phyloP scores from a whole-genome alignment of 2,888 invertebrate genomes.

The Limnephilus rhombicus region DNA sequence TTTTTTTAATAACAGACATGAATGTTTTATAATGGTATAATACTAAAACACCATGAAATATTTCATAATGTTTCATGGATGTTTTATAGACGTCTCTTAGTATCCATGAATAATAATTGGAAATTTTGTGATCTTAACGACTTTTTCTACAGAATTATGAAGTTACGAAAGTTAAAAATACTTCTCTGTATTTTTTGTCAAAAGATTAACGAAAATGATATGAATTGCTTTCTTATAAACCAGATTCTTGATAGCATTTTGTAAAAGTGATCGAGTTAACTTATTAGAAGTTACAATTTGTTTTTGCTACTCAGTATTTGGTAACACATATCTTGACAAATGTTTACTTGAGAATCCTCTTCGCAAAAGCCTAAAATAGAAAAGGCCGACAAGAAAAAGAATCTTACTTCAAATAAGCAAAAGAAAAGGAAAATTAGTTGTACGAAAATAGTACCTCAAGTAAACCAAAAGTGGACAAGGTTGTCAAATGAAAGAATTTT shows the following conservation, averaged over 20 bases:
- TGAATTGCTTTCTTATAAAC: not conserved
- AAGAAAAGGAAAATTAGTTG: not conserved
- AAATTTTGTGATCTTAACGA: not conserved
- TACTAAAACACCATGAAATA: not conserved
- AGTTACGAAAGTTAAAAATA: not conserved
- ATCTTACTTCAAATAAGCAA: not conserved
- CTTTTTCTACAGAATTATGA: not conserved
- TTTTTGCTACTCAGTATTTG: not conserved
- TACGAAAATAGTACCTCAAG: not conserved
- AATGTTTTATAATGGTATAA: not conserved
- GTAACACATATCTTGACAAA: not conserved
- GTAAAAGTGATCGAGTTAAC: not conserved
- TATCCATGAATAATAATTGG: not conserved
- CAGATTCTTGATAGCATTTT: not conserved
- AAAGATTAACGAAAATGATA: not conserved
- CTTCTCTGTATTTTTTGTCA: too few species aligned
- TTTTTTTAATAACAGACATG: not conserved
- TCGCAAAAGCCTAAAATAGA: not conserved
- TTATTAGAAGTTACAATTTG: not conserved
- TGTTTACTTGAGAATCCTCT: not conserved
- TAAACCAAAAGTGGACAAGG: not conserved
- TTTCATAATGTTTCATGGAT: not conserved
- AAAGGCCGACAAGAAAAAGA: not conserved
- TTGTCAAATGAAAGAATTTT: not conserved
- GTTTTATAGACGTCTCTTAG: not conserved